Percentiles rank a stretch among this genome's conserved stretches.
Conservation (phyloP, 2,113 vertebrate species). For the Thermophis baileyi region DNA sequence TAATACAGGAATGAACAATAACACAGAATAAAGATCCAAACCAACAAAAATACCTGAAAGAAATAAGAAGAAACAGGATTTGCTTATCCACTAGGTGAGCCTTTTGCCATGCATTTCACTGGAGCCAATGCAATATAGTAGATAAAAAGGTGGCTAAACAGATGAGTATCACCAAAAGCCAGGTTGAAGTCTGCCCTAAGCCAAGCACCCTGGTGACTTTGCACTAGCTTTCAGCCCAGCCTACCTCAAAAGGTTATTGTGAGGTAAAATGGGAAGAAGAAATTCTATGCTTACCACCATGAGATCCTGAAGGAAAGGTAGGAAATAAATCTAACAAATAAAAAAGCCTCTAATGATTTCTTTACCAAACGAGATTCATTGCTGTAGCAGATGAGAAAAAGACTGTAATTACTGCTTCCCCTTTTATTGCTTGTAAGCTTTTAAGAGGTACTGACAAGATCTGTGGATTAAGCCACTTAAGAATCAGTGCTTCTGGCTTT, state of each 20-base stretch:
- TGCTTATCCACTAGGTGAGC: background rate
- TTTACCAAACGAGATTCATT: background rate
- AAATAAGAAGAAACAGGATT: background rate
- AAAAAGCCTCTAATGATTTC: background rate
- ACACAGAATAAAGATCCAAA: background rate
- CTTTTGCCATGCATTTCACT: background rate
- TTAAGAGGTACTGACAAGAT: background rate
- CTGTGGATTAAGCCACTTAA: background rate
- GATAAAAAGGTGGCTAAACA: background rate
- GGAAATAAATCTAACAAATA: background rate
- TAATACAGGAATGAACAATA: background rate
- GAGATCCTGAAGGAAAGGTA: background rate
- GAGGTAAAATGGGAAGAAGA: background rate
- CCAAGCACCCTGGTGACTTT: background rate
- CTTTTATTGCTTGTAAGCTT: background rate
- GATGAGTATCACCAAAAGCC: background rate
- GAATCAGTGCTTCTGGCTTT: background rate
- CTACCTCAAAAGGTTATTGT: background rate
- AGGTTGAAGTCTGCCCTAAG: background rate
- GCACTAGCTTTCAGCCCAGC: background rate
- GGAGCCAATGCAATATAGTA: background rate
- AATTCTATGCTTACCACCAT: background rate
- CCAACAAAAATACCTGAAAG: background rate
- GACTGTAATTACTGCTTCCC: background rate
- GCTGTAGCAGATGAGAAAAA: background rate